Evolutionary conservation across 1,140 invertebrate species (phyloP), one percentile per base, ranked within the genome.

Genomic region (Leptonema lineaticorne): DNA sequence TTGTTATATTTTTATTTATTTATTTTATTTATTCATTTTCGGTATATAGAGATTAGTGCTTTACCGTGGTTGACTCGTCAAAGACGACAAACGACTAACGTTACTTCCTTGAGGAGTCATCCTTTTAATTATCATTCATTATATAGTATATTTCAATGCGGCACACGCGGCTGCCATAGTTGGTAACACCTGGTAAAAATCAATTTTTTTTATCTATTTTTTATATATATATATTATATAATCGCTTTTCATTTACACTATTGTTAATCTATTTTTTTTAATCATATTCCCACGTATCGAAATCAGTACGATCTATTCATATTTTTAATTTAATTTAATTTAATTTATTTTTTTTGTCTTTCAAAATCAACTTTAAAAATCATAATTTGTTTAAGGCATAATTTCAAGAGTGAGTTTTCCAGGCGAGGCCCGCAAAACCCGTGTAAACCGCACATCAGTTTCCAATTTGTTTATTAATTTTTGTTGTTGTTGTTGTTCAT

Each of bases 131-230:
- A n/a, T n/a, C n/a, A n/a, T n/a, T n/a, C n/a, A n/a, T n/a, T n/a
- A n/a, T n/a, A n/a, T n/a, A n/a, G n/a, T n/a, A n/a, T n/a, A n/a
- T n/a, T n/a, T n/a, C n/a, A n/a, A n/a, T 33, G 22, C 46, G 53
- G 37, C 50, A 41, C 62, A 27, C n/a, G 41, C 24, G 37, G 28
- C 59, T 63, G 50, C 48, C n/a, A n/a, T n/a, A n/a, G n/a, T n/a
- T 68, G 62, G 67, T 66, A 63, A 67, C 64, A 64, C 63, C 68
- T 60, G 67, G 69, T 68, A 45, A 67, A 72, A n/a, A n/a, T n/a
- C n/a, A n/a, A n/a, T n/a, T n/a, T n/a, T n/a, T n/a, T n/a, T n/a
- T n/a, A n/a, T n/a, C n/a, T n/a, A n/a, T n/a, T n/a, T n/a, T n/a
- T n/a, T n/a, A n/a, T n/a, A n/a, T n/a, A n/a, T n/a, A n/a, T n/a